Base-by-base conservation (phyloP, 2,797 vertebrate species). In the Ibycter americanus region DNA sequence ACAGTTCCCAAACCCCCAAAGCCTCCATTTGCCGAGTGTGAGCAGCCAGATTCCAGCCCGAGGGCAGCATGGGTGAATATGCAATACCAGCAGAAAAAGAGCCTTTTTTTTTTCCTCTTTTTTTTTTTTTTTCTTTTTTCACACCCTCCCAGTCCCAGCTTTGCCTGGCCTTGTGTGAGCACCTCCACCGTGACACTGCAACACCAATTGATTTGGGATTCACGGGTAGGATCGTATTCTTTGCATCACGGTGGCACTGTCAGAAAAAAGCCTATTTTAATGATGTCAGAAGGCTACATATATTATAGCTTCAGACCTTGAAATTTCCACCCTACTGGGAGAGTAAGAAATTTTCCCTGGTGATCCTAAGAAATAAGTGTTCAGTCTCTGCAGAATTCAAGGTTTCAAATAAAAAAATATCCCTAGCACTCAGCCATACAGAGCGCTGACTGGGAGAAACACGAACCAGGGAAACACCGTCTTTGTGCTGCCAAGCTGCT, bases 341-440 rank as follows among this genome's bases (percentile, higher is more conserved):
- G 11, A 80, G 25, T 4, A 31, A 42, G 49, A 73, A 40, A 23
- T 80, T 87, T 78, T 70, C 82, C 92, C 91, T 32, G 38, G 88
- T 79, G 88, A 59, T 86, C 25, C 32, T 36, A 61, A 91, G 84
- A 87, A 89, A 87, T 38, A 67, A 92, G 78, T 2, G 0, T 40
- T 92, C 1, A 0, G 72, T 83, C 82, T 81, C 94, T 27, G n/a
- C 65, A 90, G 91, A 94, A 92, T 89, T 92, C 49, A 71, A 83
- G 40, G 71, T 56, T 94, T 92, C 78, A 56, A 71, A 59, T 72
- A 63, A 83, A 73, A 72, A 93, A 44, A 85, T 38, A 87, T 27
- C 82, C 85, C 42, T 32, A 86, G 83, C 83, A 65, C 56, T 79
- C 62, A 70, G 40, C 47, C 1, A 0, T 49, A 46, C 31, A 0